phyloP scores from a whole-genome alignment of 2,797 vertebrate species.

The Sebastes taczanowskii region DNA sequence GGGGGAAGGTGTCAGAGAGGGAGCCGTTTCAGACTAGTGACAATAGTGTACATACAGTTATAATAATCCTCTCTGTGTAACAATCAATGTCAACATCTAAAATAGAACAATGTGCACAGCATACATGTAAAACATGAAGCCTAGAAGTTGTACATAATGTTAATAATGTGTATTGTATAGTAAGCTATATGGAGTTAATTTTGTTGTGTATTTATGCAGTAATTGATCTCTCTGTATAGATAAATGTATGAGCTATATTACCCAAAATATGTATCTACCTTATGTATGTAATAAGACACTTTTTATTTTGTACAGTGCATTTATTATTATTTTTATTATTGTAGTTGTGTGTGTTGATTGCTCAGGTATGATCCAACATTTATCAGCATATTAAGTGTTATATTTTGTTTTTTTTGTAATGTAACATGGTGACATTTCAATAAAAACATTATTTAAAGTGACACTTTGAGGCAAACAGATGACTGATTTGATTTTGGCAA shows the following conservation, averaged over 20 bases:
- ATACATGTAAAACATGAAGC: not conserved
- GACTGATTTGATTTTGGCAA: constrained; percentile 30
- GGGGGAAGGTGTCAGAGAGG: constrained; percentile 1
- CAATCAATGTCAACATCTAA: constrained; percentile 5
- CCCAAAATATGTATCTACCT: constrained; percentile 15
- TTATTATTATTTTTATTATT: constrained; percentile 22
- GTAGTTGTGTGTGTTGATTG: constrained; percentile 23
- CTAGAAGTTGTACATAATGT: constrained; percentile 70
- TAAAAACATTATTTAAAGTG: constrained; percentile 56
- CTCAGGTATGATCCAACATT: constrained; percentile 33
- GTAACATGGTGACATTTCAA: constrained; percentile 38
- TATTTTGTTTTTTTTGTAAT: constrained; percentile 48
- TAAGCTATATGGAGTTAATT: constrained; percentile 37
- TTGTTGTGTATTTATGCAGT: constrained; percentile 63
- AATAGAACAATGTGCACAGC: constrained; percentile 17
- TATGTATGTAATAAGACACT: constrained; percentile 52
- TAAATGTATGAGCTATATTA: constrained; percentile 9
- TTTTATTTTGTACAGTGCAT: constrained; percentile 58
- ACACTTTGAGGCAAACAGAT: constrained; percentile 14
- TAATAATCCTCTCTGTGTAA: constrained; percentile 16
- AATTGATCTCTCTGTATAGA: constrained; percentile 58
- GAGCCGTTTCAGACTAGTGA: constrained; percentile 8
- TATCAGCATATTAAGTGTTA: constrained; percentile 39
- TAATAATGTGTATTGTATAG: constrained; percentile 60
- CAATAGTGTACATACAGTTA: not conserved